Conservation (phyloP, 2,888 invertebrate genomes). For the Halictus ligatus region DNA sequence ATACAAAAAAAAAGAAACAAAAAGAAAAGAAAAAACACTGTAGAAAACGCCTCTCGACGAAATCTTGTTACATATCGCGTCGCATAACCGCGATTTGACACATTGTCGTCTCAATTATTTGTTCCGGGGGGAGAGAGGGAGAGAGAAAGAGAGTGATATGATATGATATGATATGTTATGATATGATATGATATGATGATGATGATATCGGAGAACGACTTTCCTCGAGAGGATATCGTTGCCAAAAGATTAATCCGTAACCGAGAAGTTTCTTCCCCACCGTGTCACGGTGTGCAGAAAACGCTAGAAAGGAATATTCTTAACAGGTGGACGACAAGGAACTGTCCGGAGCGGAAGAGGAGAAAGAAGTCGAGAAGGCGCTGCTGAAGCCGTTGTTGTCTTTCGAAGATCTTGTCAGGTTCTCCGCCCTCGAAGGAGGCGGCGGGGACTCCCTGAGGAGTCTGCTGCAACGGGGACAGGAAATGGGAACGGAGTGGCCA, state of each 20-base stretch:
- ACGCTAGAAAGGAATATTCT: slow-evolving; percentile 72
- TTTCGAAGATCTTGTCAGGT: slow-evolving; percentile 87
- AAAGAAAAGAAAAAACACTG: slow-evolving; percentile 21
- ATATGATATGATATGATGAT: not conserved
- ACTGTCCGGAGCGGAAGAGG: slow-evolving; percentile 87
- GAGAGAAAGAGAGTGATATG: not conserved
- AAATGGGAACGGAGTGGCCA: slow-evolving; percentile 85
- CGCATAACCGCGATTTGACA: not conserved
- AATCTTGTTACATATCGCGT: slow-evolving; percentile 30
- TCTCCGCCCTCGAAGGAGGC: slow-evolving; percentile 85
- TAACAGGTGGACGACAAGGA: slow-evolving; percentile 86
- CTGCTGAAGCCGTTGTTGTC: slow-evolving; percentile 86
- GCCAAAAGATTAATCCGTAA: slow-evolving; percentile 37
- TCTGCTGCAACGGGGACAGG: slow-evolving; percentile 85
- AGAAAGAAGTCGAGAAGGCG: slow-evolving; percentile 87
- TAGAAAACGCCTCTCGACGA: slow-evolving; percentile 65
- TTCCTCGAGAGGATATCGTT: slow-evolving; percentile 66
- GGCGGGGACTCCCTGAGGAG: slow-evolving; percentile 85
- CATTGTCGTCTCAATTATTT: not conserved
- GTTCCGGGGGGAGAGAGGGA: not conserved
- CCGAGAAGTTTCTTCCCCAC: slow-evolving; percentile 23
- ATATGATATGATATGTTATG: not conserved
- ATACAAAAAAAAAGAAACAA: slow-evolving; percentile 1
- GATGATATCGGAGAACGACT: slow-evolving; percentile 30
- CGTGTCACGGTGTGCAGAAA: slow-evolving; percentile 37